A percentile compares a stretch with the other conserved stretches of the same genome.
Conservation (phyloP, 2,113 vertebrate genomes). For the Laterallus jamaicensis region DNA sequence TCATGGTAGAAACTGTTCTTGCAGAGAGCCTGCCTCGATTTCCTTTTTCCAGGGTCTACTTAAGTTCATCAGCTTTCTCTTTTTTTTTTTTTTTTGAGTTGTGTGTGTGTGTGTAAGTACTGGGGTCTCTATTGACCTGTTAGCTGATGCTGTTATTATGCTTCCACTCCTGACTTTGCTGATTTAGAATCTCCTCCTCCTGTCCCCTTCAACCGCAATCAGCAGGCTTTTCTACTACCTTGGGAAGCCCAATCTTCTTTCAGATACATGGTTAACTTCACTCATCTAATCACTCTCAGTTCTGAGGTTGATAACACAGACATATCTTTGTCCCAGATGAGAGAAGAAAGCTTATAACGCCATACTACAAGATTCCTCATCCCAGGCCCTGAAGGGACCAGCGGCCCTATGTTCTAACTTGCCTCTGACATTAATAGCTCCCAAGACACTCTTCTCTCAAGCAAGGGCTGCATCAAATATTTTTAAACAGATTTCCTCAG, state of each 20-base stretch:
- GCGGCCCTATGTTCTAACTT: neutral
- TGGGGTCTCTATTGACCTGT: neutral
- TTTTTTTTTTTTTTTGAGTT: no score
- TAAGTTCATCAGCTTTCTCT: neutral
- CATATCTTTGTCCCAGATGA: neutral
- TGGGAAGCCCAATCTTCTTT: neutral
- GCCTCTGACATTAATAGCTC: neutral
- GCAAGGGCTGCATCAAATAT: constrained; percentile 2
- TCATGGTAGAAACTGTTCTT: neutral
- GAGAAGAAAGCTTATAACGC: neutral
- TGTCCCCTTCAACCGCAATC: neutral
- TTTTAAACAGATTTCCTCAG: constrained; percentile 10
- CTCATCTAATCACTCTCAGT: neutral
- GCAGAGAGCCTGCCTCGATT: neutral
- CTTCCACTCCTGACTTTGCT: neutral
- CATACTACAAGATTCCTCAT: neutral
- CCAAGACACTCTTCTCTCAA: neutral
- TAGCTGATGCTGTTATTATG: neutral
- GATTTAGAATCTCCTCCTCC: neutral
- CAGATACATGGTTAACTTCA: neutral
- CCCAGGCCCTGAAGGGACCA: neutral
- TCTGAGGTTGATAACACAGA: neutral
- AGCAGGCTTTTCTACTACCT: neutral
- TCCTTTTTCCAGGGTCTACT: neutral
- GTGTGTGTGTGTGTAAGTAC: no score